A percentile compares a stretch with the other conserved stretches of the same genome.
phyloP scores from a whole-genome alignment of 2,113 vertebrate genomes.

The Forbesichthys agassizii region DNA sequence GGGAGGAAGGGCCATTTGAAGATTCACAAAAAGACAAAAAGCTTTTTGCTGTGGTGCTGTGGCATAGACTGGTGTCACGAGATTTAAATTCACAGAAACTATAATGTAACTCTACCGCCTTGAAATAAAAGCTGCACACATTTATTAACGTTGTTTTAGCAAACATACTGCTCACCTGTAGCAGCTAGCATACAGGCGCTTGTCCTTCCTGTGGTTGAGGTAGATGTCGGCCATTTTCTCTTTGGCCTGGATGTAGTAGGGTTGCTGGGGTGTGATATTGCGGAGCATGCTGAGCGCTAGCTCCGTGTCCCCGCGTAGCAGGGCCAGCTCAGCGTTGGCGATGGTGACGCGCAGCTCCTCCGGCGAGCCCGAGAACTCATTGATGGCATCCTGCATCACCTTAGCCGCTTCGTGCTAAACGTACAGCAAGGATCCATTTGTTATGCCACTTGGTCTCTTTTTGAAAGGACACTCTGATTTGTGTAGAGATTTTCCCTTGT shows the following conservation, averaged over 20 bases:
- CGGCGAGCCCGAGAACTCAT: slow-evolving; percentile 91
- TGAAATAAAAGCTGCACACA: background rate
- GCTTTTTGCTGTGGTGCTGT: too few relatives aligned
- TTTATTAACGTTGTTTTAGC: background rate
- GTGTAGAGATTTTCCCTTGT: too few relatives aligned
- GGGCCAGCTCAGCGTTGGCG: slow-evolving; percentile 89
- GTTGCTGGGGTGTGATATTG: slow-evolving; percentile 87
- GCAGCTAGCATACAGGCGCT: slow-evolving; percentile 88
- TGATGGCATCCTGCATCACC: slow-evolving; percentile 94
- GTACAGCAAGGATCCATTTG: background rate
- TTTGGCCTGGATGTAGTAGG: slow-evolving; percentile 93
- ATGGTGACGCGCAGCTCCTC: slow-evolving; percentile 92
- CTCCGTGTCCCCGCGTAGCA: slow-evolving; percentile 88
- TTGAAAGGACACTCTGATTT: background rate
- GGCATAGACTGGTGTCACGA: too few relatives aligned
- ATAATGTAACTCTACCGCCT: background rate
- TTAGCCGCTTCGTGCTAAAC: slow-evolving; percentile 93
- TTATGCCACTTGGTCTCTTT: background rate
- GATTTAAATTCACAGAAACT: background rate
- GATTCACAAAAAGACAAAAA: too few relatives aligned
- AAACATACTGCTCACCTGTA: slow-evolving; percentile 81
- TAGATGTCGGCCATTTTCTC: slow-evolving; percentile 96
- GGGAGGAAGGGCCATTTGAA: too few relatives aligned
- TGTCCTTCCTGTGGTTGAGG: slow-evolving; percentile 91
- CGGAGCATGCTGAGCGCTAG: slow-evolving; percentile 89